Evolutionary conservation across 92 coral and sea anemone genomes (phyloP).

Genomic region (Porites cylindrica): DNA sequence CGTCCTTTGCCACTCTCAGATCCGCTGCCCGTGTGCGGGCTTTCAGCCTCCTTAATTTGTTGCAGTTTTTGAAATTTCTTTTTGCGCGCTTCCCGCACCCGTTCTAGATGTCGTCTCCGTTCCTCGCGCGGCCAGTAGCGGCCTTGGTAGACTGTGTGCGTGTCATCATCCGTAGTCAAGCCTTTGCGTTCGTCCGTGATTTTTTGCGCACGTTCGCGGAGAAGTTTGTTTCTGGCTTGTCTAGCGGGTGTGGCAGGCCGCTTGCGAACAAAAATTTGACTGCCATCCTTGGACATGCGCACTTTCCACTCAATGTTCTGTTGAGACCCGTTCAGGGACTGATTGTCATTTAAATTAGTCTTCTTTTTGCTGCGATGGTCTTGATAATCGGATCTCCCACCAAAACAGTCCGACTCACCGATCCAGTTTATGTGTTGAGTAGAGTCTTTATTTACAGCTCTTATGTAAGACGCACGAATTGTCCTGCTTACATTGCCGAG

Average conservation of each 20-base stretch:
- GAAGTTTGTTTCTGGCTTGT: constrained; percentile 89
- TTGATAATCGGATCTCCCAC: constrained; percentile 55
- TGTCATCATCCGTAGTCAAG: constrained; percentile 96
- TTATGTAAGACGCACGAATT: constrained; percentile 92
- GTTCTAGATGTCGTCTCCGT: constrained; percentile 87
- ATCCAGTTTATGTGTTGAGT: constrained; percentile 83
- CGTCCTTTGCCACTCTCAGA: constrained; percentile 87
- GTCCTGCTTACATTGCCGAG: constrained; percentile 87
- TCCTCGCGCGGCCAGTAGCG: constrained; percentile 96
- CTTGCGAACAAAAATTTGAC: constrained; percentile 92
- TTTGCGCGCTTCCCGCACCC: constrained; percentile 90
- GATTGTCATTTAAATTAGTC: constrained; percentile 63
- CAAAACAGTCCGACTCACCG: constrained; percentile 73
- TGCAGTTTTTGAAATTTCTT: constrained; percentile 80
- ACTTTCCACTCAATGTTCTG: constrained; percentile 95
- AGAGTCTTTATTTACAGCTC: constrained; percentile 82
- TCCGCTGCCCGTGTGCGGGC: constrained; percentile 93
- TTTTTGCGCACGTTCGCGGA: constrained; percentile 98
- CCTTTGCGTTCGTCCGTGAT: constrained; percentile 97
- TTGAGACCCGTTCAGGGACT: constrained; percentile 60
- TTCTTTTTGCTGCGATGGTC: constrained; percentile 73
- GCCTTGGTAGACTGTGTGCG: constrained; percentile 95
- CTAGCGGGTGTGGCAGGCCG: constrained; percentile 74
- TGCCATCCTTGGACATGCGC: constrained; percentile 93
- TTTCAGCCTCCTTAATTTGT: constrained; percentile 74